These are phyloP conservation scores for Lepus oiostolus DNA, from an alignment of 2,797 vertebrate species.

Conservation along the genomic window DNA sequence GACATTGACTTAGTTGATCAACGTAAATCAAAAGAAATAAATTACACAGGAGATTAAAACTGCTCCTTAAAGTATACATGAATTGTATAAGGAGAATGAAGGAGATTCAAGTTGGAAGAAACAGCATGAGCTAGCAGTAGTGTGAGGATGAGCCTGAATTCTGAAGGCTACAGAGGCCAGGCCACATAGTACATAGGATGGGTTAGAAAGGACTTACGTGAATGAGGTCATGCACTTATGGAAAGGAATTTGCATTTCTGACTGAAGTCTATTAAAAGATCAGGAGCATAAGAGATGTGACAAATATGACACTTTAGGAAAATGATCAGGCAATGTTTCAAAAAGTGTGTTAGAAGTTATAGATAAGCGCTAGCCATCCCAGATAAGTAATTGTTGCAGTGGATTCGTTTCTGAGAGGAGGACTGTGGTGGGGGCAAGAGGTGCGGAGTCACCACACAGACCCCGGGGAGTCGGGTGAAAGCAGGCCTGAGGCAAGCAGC, in stretches of 20 bases:
- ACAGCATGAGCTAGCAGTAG: not conserved
- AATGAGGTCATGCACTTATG: fast-evolving
- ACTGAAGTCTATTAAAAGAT: not conserved
- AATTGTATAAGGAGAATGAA: not conserved
- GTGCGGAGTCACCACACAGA: too few relatives aligned
- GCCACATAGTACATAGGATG: too few relatives aligned
- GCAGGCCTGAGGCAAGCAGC: too few relatives aligned
- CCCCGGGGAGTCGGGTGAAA: too few relatives aligned
- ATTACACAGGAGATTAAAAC: not conserved
- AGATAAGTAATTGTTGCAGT: not conserved
- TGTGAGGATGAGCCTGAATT: not conserved
- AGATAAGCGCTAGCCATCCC: not conserved
- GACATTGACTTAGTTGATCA: not conserved
- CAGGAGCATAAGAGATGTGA: not conserved
- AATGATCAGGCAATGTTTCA: not conserved
- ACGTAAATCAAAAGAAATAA: not conserved
- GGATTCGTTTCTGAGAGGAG: too few relatives aligned
- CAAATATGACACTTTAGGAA: not conserved
- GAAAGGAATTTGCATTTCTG: not conserved
- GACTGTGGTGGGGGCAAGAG: too few relatives aligned
- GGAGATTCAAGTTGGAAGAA: not conserved
- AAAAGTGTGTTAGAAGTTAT: not conserved
- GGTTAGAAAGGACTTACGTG: not conserved
- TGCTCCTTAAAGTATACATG: not conserved
- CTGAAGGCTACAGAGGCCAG: not conserved